phyloP scores from a whole-genome alignment of 2,888 invertebrate genomes.

The Ennomos erosarius region DNA sequence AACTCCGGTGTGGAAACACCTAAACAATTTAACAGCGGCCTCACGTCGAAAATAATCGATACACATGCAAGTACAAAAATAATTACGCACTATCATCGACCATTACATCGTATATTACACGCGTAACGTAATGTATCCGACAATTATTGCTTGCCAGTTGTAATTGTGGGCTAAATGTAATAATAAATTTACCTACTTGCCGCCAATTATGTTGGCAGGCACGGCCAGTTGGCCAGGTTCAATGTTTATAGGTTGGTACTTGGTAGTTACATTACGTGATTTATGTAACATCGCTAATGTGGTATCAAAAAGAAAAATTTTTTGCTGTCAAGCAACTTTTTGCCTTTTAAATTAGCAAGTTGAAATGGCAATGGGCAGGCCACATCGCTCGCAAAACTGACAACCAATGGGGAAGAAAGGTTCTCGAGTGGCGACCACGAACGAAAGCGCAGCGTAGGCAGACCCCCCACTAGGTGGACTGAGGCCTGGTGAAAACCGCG shows the following conservation, averaged over 20 bases:
- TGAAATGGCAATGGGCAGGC: too few species aligned
- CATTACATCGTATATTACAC: slow-evolving; percentile 67
- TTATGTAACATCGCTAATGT: slow-evolving; percentile 21
- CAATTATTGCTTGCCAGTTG: slow-evolving; percentile 31
- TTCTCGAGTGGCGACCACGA: too few species aligned
- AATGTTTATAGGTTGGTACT: slow-evolving; percentile 31
- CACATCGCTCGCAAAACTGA: too few species aligned
- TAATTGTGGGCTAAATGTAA: slow-evolving; percentile 47
- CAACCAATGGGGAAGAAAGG: too few species aligned
- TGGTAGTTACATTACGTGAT: slow-evolving; percentile 20
- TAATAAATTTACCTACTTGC: slow-evolving; percentile 47
- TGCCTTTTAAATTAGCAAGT: too few species aligned
- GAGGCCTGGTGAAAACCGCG: too few species aligned
- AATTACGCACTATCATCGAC: slow-evolving; percentile 66
- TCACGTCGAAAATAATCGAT: slow-evolving; percentile 47
- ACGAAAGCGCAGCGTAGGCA: too few species aligned
- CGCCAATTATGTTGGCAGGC: slow-evolving; percentile 35
- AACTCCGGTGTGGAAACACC: slow-evolving; percentile 12
- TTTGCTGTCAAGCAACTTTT: too few species aligned
- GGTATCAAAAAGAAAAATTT: too few species aligned
- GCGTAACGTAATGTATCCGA: slow-evolving; percentile 56
- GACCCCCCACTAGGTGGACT: too few species aligned
- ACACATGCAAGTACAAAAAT: slow-evolving; percentile 61
- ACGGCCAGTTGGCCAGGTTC: slow-evolving; percentile 27
- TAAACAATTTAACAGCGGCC: slow-evolving; percentile 26